Percentiles rank a stretch among this genome's conserved stretches.
Evolutionary conservation across 2,888 invertebrate genomes (phyloP).

Genomic region (Hyles lineata): DNA sequence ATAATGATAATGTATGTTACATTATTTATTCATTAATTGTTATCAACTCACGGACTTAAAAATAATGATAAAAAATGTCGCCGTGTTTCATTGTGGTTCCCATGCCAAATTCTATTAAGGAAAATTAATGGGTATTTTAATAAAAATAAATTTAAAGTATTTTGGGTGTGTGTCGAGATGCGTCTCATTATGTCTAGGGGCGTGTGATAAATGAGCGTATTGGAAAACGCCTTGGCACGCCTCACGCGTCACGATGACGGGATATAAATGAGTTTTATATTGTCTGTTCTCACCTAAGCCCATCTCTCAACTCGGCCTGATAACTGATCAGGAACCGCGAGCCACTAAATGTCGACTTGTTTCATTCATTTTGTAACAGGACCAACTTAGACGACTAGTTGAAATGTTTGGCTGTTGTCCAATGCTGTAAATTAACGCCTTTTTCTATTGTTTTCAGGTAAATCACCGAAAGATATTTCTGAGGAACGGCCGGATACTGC

Average conservation of each 20-base stretch:
- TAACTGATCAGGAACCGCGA: slow-evolving; percentile 71
- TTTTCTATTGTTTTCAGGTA: slow-evolving; percentile 83
- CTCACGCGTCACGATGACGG: slow-evolving; percentile 76
- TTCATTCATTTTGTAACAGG: slow-evolving; percentile 77
- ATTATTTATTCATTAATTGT: slow-evolving; percentile 1
- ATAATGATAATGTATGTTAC: not conserved
- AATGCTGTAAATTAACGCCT: slow-evolving; percentile 80
- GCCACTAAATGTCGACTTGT: slow-evolving; percentile 69
- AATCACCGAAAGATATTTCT: slow-evolving; percentile 75
- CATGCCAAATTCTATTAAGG: slow-evolving; percentile 53
- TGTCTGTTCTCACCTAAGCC: slow-evolving; percentile 80
- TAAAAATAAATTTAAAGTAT: slow-evolving; percentile 73
- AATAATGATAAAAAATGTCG: slow-evolving; percentile 36
- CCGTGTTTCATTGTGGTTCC: slow-evolving; percentile 47
- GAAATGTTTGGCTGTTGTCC: slow-evolving; percentile 80
- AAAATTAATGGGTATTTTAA: slow-evolving; percentile 62
- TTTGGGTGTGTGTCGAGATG: slow-evolving; percentile 69
- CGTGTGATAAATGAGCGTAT: slow-evolving; percentile 81
- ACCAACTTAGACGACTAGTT: slow-evolving; percentile 78
- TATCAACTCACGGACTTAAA: not conserved
- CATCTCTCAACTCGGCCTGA: slow-evolving; percentile 69
- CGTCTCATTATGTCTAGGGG: slow-evolving; percentile 79
- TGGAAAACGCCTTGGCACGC: slow-evolving; percentile 81
- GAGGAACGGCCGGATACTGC: slow-evolving; percentile 57
- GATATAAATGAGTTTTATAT: slow-evolving; percentile 83